Evolutionary conservation across 2,113 vertebrate species (phyloP).

Genomic region (Calidris pygmaea): DNA sequence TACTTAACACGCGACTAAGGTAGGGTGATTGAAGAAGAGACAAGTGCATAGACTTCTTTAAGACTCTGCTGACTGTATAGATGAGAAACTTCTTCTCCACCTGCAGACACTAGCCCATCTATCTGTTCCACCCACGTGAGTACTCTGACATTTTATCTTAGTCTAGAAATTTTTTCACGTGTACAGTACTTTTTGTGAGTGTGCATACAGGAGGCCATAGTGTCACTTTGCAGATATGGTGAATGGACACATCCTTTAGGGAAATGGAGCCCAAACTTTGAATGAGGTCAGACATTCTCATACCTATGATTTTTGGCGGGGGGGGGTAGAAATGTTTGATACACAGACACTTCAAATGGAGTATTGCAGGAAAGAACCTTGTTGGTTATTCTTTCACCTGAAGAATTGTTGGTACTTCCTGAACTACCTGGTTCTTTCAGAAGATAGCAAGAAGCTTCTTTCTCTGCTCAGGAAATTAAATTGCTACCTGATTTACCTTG

Average conservation of each 20-base stretch:
- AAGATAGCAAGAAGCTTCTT: neutral
- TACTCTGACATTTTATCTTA: neutral
- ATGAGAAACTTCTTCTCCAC: neutral
- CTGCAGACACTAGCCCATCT: neutral
- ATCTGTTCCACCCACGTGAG: neutral
- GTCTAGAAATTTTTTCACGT: neutral
- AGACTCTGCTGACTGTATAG: neutral
- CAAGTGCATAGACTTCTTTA: neutral
- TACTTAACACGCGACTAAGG: fast-evolving
- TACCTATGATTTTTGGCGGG: neutral
- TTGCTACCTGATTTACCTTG: neutral
- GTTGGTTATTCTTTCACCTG: neutral
- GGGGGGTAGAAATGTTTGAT: neutral
- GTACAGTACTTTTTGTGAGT: neutral
- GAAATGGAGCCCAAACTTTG: neutral
- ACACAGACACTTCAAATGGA: neutral
- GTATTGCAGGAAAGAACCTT: neutral
- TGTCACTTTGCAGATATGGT: neutral
- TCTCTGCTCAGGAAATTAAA: neutral
- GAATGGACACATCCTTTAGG: neutral
- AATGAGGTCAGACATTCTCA: neutral
- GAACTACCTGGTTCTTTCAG: neutral
- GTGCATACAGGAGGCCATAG: neutral
- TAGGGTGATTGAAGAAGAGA: neutral
- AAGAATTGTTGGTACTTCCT: neutral